phyloP scores from a whole-genome alignment of 2,888 invertebrate species.

The Phortica magna region DNA sequence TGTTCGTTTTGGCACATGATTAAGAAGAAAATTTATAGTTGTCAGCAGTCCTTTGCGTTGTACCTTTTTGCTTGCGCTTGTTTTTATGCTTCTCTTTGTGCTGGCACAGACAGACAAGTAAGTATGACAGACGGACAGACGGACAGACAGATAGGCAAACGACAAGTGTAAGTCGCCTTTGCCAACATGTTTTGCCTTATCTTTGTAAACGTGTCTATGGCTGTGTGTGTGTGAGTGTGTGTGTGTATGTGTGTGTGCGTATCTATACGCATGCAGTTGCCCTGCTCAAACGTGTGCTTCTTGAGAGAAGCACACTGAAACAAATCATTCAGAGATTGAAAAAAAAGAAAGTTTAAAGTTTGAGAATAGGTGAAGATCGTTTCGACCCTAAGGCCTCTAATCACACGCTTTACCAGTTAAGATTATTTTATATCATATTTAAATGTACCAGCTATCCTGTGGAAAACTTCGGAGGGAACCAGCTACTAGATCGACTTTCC shows the following conservation, averaged over 20 bases:
- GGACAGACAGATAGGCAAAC: neutral
- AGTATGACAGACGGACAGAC: neutral
- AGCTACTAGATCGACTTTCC: too few species aligned
- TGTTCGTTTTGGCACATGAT: constrained; percentile 45
- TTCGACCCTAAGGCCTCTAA: too few species aligned
- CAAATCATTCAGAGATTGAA: too few species aligned
- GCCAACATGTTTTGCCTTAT: constrained; percentile 12
- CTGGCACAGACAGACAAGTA: neutral
- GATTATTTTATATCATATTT: too few species aligned
- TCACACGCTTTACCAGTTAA: too few species aligned
- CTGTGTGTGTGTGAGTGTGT: neutral
- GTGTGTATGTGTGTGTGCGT: neutral
- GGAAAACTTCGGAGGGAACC: too few species aligned
- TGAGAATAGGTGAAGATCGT: too few species aligned
- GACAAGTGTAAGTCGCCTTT: constrained; percentile 8
- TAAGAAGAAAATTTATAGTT: constrained; percentile 59
- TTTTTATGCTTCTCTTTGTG: neutral
- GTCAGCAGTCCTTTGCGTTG: constrained; percentile 20
- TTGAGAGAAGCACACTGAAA: too few species aligned
- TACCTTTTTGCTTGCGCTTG: neutral
- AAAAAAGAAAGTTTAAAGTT: too few species aligned
- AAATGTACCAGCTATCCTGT: too few species aligned
- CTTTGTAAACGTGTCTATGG: too few species aligned
- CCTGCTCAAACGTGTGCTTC: too few species aligned
- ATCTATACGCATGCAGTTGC: neutral